Percentiles rank a stretch among this genome's conserved stretches.
Evolutionary conservation across 2,113 vertebrate species (phyloP).

Genomic region (Melanerpes aurifrons): DNA sequence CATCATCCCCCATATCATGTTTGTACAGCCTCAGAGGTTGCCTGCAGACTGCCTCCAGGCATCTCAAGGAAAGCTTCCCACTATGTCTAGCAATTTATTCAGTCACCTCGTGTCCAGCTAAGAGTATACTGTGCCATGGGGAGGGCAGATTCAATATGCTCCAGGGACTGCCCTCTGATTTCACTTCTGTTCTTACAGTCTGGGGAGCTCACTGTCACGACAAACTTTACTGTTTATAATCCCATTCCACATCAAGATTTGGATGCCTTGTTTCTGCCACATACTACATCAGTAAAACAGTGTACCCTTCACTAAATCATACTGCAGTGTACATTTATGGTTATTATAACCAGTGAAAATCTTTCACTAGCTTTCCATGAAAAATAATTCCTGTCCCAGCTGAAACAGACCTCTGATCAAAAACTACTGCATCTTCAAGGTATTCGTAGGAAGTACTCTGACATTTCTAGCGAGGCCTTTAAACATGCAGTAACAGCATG

Average conservation of each 20-base stretch:
- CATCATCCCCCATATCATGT: background rate
- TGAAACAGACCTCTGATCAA: background rate
- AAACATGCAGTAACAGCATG: background rate
- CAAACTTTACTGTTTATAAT: background rate
- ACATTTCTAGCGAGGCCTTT: background rate
- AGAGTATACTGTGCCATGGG: background rate
- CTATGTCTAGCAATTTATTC: background rate
- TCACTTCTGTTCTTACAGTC: background rate
- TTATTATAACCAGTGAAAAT: background rate
- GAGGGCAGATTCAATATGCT: background rate
- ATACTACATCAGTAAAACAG: background rate
- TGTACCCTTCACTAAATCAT: background rate
- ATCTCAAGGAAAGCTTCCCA: background rate
- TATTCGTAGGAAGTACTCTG: background rate
- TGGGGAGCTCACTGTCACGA: rapidly evolving
- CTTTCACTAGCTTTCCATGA: background rate
- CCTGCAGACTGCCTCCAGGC: background rate
- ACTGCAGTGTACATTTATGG: background rate
- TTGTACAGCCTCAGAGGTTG: background rate
- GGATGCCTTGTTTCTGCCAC: background rate
- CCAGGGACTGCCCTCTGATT: background rate
- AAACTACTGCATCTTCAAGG: background rate
- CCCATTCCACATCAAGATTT: background rate
- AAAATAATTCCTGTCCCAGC: background rate
- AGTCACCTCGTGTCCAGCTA: background rate